A percentile compares a stretch with the other conserved stretches of the same genome.
These are phyloP conservation scores for Platyrinchus mystaceus DNA, from an alignment of 2,797 vertebrate genomes.

Conservation along the genomic window DNA sequence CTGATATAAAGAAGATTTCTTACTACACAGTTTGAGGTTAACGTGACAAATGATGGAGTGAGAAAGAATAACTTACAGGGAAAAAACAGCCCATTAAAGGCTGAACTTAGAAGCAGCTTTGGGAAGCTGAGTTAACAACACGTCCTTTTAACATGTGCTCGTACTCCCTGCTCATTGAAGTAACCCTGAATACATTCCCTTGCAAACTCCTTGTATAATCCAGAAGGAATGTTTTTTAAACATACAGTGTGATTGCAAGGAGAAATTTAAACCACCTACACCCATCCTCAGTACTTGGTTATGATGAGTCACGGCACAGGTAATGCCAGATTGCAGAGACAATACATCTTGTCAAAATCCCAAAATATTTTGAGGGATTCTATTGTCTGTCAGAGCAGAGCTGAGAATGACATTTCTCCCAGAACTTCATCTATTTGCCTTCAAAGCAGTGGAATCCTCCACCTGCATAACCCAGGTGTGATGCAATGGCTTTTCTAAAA, in stretches of 20 bases:
- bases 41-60: constrained; percentile 60
- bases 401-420: neutral
- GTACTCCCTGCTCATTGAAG: neutral
- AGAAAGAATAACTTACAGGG: constrained; percentile 15
- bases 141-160: neutral
- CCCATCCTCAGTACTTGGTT: rapidly evolving
- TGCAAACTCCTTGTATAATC: neutral
- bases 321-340: neutral
- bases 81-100: neutral
- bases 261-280: neutral
- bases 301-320: rapidly evolving
- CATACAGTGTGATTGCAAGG: neutral
- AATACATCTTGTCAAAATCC: neutral
- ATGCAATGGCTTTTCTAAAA: neutral
- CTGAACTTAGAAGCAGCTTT: neutral
- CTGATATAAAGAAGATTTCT: constrained; percentile 83
- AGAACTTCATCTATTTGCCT: neutral
- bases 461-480: neutral
- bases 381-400: neutral
- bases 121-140: neutral
- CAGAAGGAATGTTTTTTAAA: neutral
- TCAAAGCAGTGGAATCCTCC: neutral
- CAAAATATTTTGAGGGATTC: neutral
- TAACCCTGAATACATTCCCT: neutral
- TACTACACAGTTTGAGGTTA: constrained; percentile 65